Conservation (phyloP, 1,140 invertebrate species). For the Euwallacea similis region DNA sequence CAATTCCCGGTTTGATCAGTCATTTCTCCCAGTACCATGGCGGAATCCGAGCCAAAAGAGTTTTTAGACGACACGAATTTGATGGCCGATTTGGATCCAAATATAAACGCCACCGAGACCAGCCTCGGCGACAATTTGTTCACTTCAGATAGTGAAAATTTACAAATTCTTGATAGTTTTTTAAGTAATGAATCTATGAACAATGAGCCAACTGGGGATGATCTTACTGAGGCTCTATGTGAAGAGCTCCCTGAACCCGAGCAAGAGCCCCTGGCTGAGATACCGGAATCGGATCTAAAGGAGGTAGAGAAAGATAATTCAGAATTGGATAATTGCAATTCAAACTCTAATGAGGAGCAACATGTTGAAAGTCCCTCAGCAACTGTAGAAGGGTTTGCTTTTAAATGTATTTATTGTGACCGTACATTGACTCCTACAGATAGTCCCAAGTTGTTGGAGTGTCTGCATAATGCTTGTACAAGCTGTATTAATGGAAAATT, state of each 20-base stretch:
- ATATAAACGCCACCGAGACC: conserved; percentile 27
- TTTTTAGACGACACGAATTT: conserved; percentile 41
- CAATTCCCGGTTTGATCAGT: too few relatives aligned
- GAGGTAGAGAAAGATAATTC: conserved; percentile 25
- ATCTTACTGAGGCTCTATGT: conserved; percentile 9
- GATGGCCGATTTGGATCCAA: conserved; percentile 25
- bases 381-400: conserved; percentile 55
- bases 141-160: conserved; percentile 22
- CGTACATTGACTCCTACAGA: conserved; percentile 62
- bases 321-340: conserved; percentile 33
- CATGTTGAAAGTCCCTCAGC: conserved; percentile 57
- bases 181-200: conserved; percentile 24
- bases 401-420: conserved; percentile 72
- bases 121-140: conserved; percentile 33
- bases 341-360: conserved; percentile 37
- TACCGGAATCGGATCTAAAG: conserved; percentile 12
- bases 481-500: conserved; percentile 74
- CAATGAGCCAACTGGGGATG: conserved; percentile 3
- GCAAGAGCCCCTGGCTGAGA: conserved; percentile 17
- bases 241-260: conserved; percentile 6
- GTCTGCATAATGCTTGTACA: conserved; percentile 81
- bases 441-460: conserved; percentile 79
- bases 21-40: conserved; percentile 14
- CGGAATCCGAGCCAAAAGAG: conserved; percentile 39
- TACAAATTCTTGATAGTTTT: conserved; percentile 32